Conservation (phyloP, 2,113 vertebrate genomes). For the Taxidea taxus region DNA sequence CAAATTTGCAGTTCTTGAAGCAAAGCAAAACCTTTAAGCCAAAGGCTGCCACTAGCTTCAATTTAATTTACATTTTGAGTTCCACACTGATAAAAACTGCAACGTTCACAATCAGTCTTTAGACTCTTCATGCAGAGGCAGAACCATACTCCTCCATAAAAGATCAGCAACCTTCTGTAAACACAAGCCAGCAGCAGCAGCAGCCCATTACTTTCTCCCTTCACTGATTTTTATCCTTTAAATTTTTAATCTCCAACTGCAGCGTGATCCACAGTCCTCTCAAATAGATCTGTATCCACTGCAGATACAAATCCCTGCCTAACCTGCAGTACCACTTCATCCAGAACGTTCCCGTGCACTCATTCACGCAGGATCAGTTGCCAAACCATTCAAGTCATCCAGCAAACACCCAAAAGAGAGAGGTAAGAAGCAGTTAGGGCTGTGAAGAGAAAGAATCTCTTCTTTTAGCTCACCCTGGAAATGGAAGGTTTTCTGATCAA, state of each 20-base stretch:
- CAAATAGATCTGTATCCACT: constrained; percentile 82
- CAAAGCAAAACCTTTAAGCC: constrained; percentile 85
- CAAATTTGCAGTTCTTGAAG: constrained; percentile 83
- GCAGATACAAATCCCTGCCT: constrained; percentile 83
- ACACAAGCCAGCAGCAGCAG: constrained; percentile 80
- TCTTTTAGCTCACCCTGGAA: constrained; percentile 95
- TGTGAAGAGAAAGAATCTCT: constrained; percentile 80
- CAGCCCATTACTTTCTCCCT: constrained; percentile 81
- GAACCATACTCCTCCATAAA: constrained; percentile 77
- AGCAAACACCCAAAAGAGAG: constrained; percentile 69
- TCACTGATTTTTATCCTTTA: constrained; percentile 82
- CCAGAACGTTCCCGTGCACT: constrained; percentile 82
- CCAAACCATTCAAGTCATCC: constrained; percentile 79
- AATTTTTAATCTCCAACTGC: constrained; percentile 84
- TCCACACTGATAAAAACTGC: constrained; percentile 79
- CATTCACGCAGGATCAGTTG: constrained; percentile 78
- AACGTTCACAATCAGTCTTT: constrained; percentile 79
- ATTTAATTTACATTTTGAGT: constrained; percentile 78
- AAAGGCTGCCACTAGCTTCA: constrained; percentile 80
- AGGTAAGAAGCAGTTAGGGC: constrained; percentile 67
- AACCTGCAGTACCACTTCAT: constrained; percentile 82
- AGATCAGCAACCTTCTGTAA: constrained; percentile 78
- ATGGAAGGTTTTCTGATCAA: constrained; percentile 99
- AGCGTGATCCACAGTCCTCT: constrained; percentile 80
- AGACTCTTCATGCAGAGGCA: constrained; percentile 80